Evolutionary conservation across 2,888 invertebrate genomes (phyloP).

Genomic region (Osedax frankpressi): DNA sequence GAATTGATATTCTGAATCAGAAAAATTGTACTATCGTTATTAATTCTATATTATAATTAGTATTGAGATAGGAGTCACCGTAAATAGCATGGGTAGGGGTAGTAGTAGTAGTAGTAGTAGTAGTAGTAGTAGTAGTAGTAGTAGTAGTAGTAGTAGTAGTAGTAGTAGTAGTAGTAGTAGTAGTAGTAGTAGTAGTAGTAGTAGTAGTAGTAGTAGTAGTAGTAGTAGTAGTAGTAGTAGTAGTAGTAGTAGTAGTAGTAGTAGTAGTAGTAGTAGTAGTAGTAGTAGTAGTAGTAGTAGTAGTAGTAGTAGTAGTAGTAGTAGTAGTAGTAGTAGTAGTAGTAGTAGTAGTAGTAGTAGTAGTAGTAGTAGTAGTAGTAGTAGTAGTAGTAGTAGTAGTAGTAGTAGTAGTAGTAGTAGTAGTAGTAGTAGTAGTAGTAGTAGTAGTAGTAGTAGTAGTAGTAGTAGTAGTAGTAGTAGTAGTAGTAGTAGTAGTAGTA

Average conservation of each 20-base stretch:
- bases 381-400: not conserved
- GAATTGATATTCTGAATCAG: no score
- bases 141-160: not conserved
- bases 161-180: not conserved
- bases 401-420: not conserved
- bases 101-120: not conserved
- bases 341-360: not conserved
- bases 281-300: not conserved
- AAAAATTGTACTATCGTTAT: no score
- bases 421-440: not conserved
- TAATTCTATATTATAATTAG: no score
- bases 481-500: not conserved
- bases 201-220: not conserved
- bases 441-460: not conserved
- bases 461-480: not conserved
- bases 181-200: not conserved
- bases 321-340: not conserved
- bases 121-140: not conserved
- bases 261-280: not conserved
- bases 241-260: not conserved
- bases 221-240: not conserved
- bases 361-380: not conserved
- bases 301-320: not conserved
- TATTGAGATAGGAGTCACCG: no score
- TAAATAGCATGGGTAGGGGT: no score